phyloP scores from a whole-genome alignment of 2,797 vertebrate genomes.

The Centroberyx gerrardi region DNA sequence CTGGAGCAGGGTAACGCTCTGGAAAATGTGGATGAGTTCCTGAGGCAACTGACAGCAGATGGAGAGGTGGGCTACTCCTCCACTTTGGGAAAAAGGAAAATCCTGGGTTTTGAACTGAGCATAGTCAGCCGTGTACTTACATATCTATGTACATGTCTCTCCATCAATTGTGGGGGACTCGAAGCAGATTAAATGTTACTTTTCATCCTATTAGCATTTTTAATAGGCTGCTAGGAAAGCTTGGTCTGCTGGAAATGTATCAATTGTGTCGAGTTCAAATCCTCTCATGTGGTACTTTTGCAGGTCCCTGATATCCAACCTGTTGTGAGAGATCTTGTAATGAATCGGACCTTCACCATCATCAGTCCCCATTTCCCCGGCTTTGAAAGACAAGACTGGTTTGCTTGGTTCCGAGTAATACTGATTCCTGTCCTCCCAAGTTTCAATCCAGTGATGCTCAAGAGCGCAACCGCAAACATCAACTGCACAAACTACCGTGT shows the following conservation, averaged over 20 bases:
- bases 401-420: constrained; percentile 47
- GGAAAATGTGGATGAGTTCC: constrained; percentile 61
- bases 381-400: constrained; percentile 33
- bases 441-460: constrained; percentile 66
- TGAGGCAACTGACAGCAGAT: constrained; percentile 33
- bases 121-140: no score
- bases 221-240: no score
- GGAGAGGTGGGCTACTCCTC: constrained; percentile 38
- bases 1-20: constrained; percentile 53
- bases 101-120: no score
- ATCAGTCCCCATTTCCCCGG: constrained; percentile 7
- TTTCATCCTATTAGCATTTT: background rate
- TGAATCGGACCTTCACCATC: constrained; percentile 63
- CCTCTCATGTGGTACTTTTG: background rate
- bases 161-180: background rate
- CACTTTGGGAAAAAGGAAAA: background rate
- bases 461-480: constrained; percentile 15
- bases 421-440: constrained; percentile 62
- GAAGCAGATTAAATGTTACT: background rate
- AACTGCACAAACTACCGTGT: constrained; percentile 68
- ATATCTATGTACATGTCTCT: background rate
- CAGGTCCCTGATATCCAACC: constrained; percentile 51
- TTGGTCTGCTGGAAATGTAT: background rate
- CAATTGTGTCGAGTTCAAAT: background rate
- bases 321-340: constrained; percentile 53